Conservation (phyloP, 2,888 invertebrate species). For the Magallana nippona region DNA sequence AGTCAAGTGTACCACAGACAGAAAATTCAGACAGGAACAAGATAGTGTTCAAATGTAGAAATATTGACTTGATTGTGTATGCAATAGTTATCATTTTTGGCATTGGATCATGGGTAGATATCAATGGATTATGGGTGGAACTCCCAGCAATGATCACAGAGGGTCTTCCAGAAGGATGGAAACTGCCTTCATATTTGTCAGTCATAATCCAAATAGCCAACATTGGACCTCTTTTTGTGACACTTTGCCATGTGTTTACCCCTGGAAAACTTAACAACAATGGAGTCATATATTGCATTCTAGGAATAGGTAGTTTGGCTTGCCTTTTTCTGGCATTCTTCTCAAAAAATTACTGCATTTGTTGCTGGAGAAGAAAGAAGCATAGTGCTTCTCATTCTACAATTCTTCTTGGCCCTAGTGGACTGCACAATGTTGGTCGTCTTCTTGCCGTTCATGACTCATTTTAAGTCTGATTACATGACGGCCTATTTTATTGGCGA, state of each 20-base stretch:
- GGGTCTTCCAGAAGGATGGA: constrained; percentile 92
- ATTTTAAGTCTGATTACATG: constrained; percentile 86
- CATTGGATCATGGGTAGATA: constrained; percentile 88
- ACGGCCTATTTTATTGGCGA: constrained; percentile 86
- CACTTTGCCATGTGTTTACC: constrained; percentile 44
- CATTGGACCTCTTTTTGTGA: constrained; percentile 86
- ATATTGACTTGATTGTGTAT: constrained; percentile 67
- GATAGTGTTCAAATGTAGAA: constrained; percentile 48
- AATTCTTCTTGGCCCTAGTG: constrained; percentile 86
- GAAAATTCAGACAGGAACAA: not conserved
- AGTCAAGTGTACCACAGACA: constrained; percentile 6
- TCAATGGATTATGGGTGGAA: constrained; percentile 93
- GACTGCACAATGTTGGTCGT: constrained; percentile 92
- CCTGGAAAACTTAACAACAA: constrained; percentile 71
- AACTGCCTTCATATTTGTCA: constrained; percentile 90
- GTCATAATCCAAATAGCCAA: constrained; percentile 91
- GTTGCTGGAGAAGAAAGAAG: constrained; percentile 79
- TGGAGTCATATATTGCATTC: constrained; percentile 80
- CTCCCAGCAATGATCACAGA: constrained; percentile 89
- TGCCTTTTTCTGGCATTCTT: constrained; percentile 81
- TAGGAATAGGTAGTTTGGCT: constrained; percentile 79
- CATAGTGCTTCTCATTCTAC: constrained; percentile 83
- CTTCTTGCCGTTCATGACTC: constrained; percentile 90
- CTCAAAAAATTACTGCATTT: constrained; percentile 83
- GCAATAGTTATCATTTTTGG: constrained; percentile 88